phyloP scores from a whole-genome alignment of 2,113 vertebrate genomes.

The Glareola pratincola region DNA sequence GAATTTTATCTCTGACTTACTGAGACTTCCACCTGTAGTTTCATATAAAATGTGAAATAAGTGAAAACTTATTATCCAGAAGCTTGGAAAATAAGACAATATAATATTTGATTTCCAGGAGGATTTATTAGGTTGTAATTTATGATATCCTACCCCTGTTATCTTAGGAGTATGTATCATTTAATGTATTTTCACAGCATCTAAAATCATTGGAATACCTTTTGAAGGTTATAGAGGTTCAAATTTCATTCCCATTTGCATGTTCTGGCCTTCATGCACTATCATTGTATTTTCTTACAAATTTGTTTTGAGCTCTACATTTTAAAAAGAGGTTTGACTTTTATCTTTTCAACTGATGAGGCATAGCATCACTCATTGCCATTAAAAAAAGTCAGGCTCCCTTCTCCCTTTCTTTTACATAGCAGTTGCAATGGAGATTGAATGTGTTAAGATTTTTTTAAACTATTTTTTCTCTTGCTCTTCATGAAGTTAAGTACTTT shows the following conservation, averaged over 20 bases:
- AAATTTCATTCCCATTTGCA: not conserved
- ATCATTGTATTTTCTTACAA: not conserved
- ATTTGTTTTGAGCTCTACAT: not conserved
- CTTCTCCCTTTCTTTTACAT: not conserved
- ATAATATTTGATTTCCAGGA: not conserved
- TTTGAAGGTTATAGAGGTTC: not conserved
- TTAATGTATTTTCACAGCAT: not conserved
- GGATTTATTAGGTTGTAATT: not conserved
- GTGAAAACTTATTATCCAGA: not conserved
- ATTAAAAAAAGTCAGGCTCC: not conserved
- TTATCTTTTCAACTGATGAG: not conserved
- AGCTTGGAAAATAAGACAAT: not conserved
- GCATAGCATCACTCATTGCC: not conserved
- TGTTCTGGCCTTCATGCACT: not conserved
- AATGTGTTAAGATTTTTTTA: not conserved
- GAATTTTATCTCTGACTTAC: not conserved
- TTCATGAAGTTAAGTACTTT: not conserved
- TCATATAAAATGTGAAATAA: not conserved
- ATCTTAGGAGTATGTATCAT: not conserved
- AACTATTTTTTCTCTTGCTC: not conserved
- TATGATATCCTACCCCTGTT: not conserved
- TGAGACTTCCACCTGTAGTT: not conserved
- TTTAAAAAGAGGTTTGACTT: not conserved
- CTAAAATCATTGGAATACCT: not conserved
- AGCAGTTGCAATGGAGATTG: not conserved